Evolutionary conservation across 2,113 vertebrate genomes (phyloP), one percentile per base, ranked within the genome.

Genomic region (Sapajus apella): DNA sequence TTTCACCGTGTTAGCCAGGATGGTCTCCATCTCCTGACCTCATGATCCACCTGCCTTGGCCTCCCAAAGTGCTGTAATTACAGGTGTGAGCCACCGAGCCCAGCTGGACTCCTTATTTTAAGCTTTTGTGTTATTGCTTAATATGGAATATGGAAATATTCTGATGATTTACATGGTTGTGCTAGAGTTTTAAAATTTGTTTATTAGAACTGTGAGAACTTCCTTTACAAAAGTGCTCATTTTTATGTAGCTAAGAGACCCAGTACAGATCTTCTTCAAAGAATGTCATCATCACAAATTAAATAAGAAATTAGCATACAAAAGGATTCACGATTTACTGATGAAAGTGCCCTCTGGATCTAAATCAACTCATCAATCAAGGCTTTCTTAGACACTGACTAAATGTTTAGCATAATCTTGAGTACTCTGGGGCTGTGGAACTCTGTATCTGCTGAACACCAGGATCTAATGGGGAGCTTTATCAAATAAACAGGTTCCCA

Each of bases 131-230:
- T 58, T 82, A 70, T 93, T 90, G 64, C 37, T 40, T 40, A 40
- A 40, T 40, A 40, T 40, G 37, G 37, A 40, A 40, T 56, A 76
- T 58, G 27, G 92, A 84, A 83, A 85, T 89, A 90, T 32, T 83
- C 70, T 47, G 30, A 70, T 66, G 88, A 85, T 76, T 90, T 77
- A 52, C 5, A n/a, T 43, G 25, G 64, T 30, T 58, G 37, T 43
- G 47, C 75, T 25, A 35, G 43, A 83, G 27, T 20, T n/a, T 84
- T 75, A 87, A 79, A 27, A 73, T 86, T 92, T 40, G 52, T 64
- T 81, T 89, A 17, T 90, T 96, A 94, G 27, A 91, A 96, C 84
- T 83, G 37, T 96, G 43, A 96, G 87, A 81, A 61, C 55, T 89
- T 94, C 47, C 52, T 95, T 94, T 95, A 55, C 9, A 76, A 70